Conservation (phyloP, 2,888 invertebrate species). For the Candidula unifasciata region DNA sequence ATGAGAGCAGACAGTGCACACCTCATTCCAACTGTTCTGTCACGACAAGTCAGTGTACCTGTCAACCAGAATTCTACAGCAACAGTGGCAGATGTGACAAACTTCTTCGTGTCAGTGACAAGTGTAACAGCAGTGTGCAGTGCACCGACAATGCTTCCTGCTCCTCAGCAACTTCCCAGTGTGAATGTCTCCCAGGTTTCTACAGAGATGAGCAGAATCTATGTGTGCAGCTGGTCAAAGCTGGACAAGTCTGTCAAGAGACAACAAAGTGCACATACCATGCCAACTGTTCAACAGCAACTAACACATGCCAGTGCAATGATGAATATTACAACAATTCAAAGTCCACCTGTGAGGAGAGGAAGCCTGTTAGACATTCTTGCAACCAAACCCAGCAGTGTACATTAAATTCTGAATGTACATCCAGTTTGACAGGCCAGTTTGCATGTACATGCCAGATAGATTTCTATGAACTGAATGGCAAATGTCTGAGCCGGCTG, state of each 20-base stretch:
- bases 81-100: constrained; percentile 42
- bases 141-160: constrained; percentile 52
- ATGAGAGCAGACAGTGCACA: constrained; percentile 47
- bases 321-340: constrained; percentile 40
- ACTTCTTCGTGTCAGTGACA: background rate
- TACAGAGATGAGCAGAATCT: constrained; percentile 35
- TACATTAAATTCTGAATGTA: constrained; percentile 27
- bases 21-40: constrained; percentile 45
- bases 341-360: background rate
- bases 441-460: background rate
- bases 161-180: constrained; percentile 21
- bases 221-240: constrained; percentile 38
- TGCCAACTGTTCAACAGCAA: constrained; percentile 43
- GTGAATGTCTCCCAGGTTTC: constrained; percentile 48
- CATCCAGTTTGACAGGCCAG: background rate
- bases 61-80: constrained; percentile 40
- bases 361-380: background rate
- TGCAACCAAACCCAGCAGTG: constrained; percentile 21
- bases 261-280: constrained; percentile 48
- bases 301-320: constrained; percentile 42
- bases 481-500: constrained; percentile 31
- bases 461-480: constrained; percentile 28
- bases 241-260: constrained; percentile 41
- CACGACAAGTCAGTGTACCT: constrained; percentile 37
- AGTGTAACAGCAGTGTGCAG: constrained; percentile 41